Percentiles rank a stretch among this genome's conserved stretches.
phyloP scores from a whole-genome alignment of 2,888 invertebrate genomes.

The Caenorhabditis japonica region DNA sequence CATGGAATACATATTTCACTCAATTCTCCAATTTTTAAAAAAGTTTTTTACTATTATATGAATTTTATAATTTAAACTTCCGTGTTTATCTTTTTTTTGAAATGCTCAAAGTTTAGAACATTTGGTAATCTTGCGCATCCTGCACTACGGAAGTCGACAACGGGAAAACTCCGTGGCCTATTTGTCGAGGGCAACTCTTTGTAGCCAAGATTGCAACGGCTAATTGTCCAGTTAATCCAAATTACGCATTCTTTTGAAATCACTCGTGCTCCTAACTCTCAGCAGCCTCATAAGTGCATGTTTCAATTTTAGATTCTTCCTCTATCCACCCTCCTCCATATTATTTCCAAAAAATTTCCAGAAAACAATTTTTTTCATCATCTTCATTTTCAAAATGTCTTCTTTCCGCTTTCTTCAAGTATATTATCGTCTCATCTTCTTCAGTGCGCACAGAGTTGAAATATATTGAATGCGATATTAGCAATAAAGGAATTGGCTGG shows the following conservation, averaged over 20 bases:
- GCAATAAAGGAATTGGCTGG: constrained; percentile 58
- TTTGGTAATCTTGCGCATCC: constrained; percentile 26
- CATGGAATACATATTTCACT: constrained; percentile 32
- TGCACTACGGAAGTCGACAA: constrained; percentile 34
- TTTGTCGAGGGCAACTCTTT: constrained; percentile 51
- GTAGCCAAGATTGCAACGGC: constrained; percentile 40
- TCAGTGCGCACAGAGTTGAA: constrained; percentile 53
- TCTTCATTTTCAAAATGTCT: not conserved
- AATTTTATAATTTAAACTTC: too few relatives aligned
- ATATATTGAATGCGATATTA: constrained; percentile 64
- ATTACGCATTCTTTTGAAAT: constrained; percentile 51
- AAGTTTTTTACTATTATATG: too few relatives aligned
- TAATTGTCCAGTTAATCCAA: constrained; percentile 50
- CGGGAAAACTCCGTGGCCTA: constrained; percentile 36
- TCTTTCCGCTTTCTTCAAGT: not conserved
- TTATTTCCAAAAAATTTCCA: too few relatives aligned
- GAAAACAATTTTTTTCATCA: not conserved
- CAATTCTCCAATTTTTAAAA: constrained; percentile 31
- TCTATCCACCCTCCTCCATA: too few relatives aligned
- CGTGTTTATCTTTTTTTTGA: not conserved
- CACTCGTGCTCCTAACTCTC: constrained; percentile 30
- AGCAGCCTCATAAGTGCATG: constrained; percentile 13
- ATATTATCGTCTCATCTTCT: constrained; percentile 20
- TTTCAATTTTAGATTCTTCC: not conserved
- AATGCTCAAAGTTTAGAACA: constrained; percentile 6